A percentile compares a stretch with the other conserved stretches of the same genome.
Conservation (phyloP, 2,797 vertebrate species). For the Bovichtus variegatus region DNA sequence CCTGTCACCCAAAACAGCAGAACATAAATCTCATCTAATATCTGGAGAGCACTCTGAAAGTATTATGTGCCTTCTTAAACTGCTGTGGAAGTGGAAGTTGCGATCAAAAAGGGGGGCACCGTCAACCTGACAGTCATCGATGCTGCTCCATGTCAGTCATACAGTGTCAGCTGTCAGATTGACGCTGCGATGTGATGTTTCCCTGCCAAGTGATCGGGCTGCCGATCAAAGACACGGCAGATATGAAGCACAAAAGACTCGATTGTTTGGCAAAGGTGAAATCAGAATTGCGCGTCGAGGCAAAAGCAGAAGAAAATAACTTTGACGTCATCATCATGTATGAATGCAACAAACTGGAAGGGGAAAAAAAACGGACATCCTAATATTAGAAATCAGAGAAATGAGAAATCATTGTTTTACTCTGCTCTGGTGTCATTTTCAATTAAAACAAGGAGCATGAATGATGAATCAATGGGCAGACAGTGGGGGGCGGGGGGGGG, state of each 20-base stretch:
- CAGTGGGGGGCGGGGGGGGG: not conserved
- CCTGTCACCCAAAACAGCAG: slow-evolving; percentile 86
- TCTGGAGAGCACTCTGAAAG: slow-evolving; percentile 61
- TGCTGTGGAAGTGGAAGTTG: slow-evolving; percentile 52
- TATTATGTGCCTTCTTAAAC: slow-evolving; percentile 74
- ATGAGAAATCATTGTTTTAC: slow-evolving; percentile 44
- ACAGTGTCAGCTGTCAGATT: slow-evolving; percentile 29
- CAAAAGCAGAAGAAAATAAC: slow-evolving; percentile 14
- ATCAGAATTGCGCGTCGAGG: not conserved
- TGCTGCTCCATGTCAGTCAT: slow-evolving; percentile 20
- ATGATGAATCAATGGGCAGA: slow-evolving; percentile 10
- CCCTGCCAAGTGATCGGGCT: slow-evolving; percentile 24
- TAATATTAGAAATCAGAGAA: too few relatives aligned
- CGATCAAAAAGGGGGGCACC: slow-evolving; percentile 57
- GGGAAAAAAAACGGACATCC: slow-evolving; percentile 30
- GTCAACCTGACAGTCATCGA: slow-evolving; percentile 37
- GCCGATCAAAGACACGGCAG: slow-evolving; percentile 33
- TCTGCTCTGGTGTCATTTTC: slow-evolving; percentile 41
- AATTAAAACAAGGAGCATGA: slow-evolving; percentile 27
- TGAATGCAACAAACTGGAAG: slow-evolving; percentile 47
- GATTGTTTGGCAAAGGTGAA: slow-evolving; percentile 16
- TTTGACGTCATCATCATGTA: slow-evolving; percentile 21
- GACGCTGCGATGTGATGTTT: slow-evolving; percentile 31
- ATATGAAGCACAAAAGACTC: slow-evolving; percentile 42
- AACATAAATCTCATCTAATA: slow-evolving; percentile 78